Base-by-base conservation (phyloP, 2,888 invertebrate genomes). In the Myathropa florea region DNA sequence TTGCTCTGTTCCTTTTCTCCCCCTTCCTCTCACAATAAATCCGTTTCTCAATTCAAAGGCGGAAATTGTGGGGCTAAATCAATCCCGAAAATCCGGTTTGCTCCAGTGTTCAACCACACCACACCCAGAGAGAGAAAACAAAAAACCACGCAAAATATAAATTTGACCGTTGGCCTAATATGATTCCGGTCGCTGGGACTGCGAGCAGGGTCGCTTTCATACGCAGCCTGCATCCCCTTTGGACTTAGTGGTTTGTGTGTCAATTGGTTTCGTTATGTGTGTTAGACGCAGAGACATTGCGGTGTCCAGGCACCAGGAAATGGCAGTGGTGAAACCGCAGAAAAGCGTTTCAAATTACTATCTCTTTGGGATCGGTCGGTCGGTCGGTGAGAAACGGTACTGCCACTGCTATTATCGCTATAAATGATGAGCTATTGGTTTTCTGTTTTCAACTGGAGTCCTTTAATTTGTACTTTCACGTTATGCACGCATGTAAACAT, bases 1-100 rank as follows among this genome's bases (percentile, higher is more conserved):
- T 60, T 76, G 39, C 46, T 60, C 46, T 18, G 6, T 21, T 46
- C 18, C 46, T 21, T 12, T 46, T 46, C 6, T 3, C 46, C 18
- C 7, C 57, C 28, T 9, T 12, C 26, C 55, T 1, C 10, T 26
- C 9, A 53, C 36, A 57, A 36, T 36, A 18, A 28, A 14, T 61
- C n/a, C 12, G 3, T 3, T 33, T 30, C 28, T 12, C 64, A 36
- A 75, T 79, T 71, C 73, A 61, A 73, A 71, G 63, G 63, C 86
- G 86, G 86, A 86, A 86, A 86, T 86, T 83, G 83, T 79, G 61
- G 71, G 70, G 77, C 68, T 73, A 73, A 85, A 85, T 85, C 77
- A 85, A 85, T 85, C 72, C 70, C 68, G 33, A 82, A 82, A 82
- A 81, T 77, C 59, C 68, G 70, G 70, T 80, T 83, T 68, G 75